Evolutionary conservation across 2,113 vertebrate species (phyloP), one percentile per base, ranked within the genome.

Genomic region (Oryzias melastigma): DNA sequence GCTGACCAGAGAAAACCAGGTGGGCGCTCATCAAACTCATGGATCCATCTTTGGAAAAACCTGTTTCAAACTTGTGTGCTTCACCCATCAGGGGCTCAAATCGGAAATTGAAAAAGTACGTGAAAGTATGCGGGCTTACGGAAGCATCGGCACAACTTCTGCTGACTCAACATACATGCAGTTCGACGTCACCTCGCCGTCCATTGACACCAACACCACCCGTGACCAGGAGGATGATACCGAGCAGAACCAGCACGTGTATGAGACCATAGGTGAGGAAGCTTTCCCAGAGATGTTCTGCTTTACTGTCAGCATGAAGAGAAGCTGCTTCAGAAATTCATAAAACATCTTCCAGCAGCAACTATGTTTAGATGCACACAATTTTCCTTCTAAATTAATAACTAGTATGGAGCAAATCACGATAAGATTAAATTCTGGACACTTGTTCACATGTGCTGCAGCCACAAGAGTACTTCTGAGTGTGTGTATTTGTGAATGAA

Each of bases 1-100:
- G 18, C 77, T 91, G 3, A 8, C 5, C 13, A 56, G 49, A 45
- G 80, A 83, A 43, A 89, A 88, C 63, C n/a, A 84, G 83, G 90
- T 91, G 41, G 40, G 1, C 27, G 61, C 1, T 19, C 41, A 54
- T 55, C 19, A 22, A 1, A 10, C 19, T 20, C 27, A 7, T 1
- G 22, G 2, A 51, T 10, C 1, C 20, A 7, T 1, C n/a, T 13
- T 5, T 8, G 0, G 2, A 1, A 3, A 35, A 8, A 35, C 35
- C 10, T 8, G 10, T 41, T 56, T 13, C 14, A 19, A 5, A 27
- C 7, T 17, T 49, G 47, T n/a, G 0, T 61, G 35, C 2, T 35
- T 68, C 16, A 7, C 58, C 24, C n/a, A 1, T 44, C 75, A 92
- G 88, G 53, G 0, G 44, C 87, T 91, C 1, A 52, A 1, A 12